Evolutionary conservation across 2,797 vertebrate species (phyloP), one percentile per base, ranked within the genome.

Genomic region (Acanthurus tractus): DNA sequence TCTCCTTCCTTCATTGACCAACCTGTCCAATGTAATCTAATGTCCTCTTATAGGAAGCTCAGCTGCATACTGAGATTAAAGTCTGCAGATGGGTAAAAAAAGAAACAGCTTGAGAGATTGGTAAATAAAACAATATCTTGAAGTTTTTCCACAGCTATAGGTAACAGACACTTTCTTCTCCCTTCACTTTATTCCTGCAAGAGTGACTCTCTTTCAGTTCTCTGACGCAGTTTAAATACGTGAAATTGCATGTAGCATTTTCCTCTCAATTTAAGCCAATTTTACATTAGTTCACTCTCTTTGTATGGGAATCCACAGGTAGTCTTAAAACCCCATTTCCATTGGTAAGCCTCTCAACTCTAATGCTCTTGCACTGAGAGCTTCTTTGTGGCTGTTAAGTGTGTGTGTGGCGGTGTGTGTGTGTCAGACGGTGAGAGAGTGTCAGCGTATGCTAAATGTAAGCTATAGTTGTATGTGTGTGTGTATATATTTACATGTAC

Each of bases 291-390:
- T 79, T 88, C 70, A 29, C 64, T 82, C 64, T 70, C 74, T 88
- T 83, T 89, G 71, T 74, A 70, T 76, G 57, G 36, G 68, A 82
- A 87, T 89, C 89, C 80, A 91, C 91, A 92, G 91, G 92, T 88
- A 66, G 82, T 83, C 76, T 77, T 83, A 84, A 89, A 89, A 86
- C 71, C 83, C 77, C 62, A 68, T 89, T 86, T 88, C 72, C 74
- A 87, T 79, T 73, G 74, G 78, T 90, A 93, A 92, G 87, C 89
- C 86, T 91, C 87, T 93, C 86, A 88, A 77, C 74, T 77, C 66
- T 85, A 89, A 90, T 89, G 80, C 85, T 84, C 81, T 80, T 79
- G 62, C 65, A 62, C 69, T 78, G 53, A 87, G 79, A 81, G 79
- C 76, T 85, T 81, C 70, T 89, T 82, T 87, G 84, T 86, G 79